Conservation (phyloP, 2,113 vertebrate species). For the Macheiramphus alcinus region DNA sequence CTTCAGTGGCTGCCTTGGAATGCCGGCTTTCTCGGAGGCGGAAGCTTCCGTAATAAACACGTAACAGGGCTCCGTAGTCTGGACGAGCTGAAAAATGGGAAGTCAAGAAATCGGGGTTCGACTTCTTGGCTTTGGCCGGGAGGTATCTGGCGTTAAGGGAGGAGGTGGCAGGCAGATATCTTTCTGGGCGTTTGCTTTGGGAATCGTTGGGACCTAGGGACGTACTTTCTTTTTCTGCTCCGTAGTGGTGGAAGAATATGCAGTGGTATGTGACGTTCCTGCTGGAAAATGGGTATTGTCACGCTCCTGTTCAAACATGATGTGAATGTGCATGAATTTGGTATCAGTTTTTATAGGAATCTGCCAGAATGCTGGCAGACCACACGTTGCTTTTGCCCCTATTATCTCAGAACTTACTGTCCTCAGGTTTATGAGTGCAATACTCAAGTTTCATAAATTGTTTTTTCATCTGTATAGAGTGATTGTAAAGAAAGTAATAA, state of each 20-base stretch:
- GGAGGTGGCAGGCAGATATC: not conserved
- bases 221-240: rapidly evolving
- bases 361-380: not conserved
- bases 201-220: too few relatives aligned
- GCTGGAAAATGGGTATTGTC: not conserved
- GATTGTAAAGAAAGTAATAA: not conserved
- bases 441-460: not conserved
- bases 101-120: rapidly evolving
- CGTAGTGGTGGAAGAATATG: rapidly evolving
- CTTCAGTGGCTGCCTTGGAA: not conserved
- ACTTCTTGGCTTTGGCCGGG: rapidly evolving
- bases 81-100: not conserved
- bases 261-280: rapidly evolving
- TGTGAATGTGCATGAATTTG: not conserved
- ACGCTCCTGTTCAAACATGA: rapidly evolving
- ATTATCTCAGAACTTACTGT: not conserved
- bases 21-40: not conserved
- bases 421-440: not conserved
- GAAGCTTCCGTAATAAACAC: rapidly evolving
- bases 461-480: not conserved
- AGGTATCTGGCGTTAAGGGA: not conserved
- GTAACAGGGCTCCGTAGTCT: rapidly evolving
- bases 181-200: not conserved
- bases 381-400: rapidly evolving
- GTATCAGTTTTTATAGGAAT: not conserved